Evolutionary conservation across 2,113 vertebrate genomes (phyloP).

Genomic region (Thomomys bottae): DNA sequence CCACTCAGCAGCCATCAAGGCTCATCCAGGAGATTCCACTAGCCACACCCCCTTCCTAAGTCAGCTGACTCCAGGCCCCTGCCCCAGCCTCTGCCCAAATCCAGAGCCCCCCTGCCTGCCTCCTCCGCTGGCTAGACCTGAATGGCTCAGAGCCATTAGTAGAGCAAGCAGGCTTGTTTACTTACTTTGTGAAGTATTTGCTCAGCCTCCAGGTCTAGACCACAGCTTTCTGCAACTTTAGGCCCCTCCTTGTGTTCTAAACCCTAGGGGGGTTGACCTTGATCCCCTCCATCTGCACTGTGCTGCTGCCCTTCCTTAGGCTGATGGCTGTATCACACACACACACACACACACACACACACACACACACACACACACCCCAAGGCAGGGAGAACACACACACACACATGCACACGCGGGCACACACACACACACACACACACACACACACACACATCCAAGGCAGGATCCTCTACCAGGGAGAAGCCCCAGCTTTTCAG

Average conservation of each 20-base stretch:
- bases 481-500: neutral
- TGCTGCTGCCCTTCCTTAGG: neutral
- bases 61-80: neutral
- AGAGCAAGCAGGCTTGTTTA: neutral
- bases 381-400: neutral
- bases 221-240: neutral
- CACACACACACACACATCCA: neutral
- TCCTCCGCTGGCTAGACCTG: no score
- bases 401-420: neutral
- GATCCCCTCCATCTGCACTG: no score
- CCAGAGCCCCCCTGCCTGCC: neutral
- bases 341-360: neutral
- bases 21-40: neutral
- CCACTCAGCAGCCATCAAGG: no score
- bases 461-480: neutral
- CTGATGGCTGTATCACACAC: no score
- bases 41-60: neutral
- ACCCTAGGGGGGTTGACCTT: neutral
- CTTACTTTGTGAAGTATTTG: neutral
- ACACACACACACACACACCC: neutral
- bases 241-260: neutral
- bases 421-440: neutral
- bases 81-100: neutral
- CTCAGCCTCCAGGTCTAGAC: neutral
- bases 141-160: neutral